phyloP scores from a whole-genome alignment of 2,888 invertebrate genomes.

The Petrolisthes manimaculis region DNA sequence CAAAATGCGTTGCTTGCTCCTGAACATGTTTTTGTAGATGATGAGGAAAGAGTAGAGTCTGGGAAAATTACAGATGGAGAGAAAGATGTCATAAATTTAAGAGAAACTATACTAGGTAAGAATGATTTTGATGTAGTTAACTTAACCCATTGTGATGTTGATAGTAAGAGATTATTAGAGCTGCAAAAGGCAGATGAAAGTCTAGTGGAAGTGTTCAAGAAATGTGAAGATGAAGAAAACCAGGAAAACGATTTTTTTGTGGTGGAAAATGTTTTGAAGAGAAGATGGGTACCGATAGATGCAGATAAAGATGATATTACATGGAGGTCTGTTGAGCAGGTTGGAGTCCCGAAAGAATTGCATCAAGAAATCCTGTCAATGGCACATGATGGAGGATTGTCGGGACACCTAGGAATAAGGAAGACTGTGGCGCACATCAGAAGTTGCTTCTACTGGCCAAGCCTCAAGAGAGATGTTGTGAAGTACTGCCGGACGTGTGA shows the following conservation, averaged over 20 bases:
- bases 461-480: conserved; percentile 9
- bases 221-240: not conserved
- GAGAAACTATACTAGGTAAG: not conserved
- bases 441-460: not conserved
- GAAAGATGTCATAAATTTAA: not conserved
- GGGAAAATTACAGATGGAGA: not conserved
- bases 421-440: not conserved
- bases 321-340: not conserved
- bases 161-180: not conserved
- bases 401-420: conserved; percentile 11
- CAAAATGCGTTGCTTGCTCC: not conserved
- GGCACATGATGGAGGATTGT: not conserved
- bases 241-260: not conserved
- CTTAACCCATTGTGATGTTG: not conserved
- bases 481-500: not conserved
- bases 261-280: not conserved
- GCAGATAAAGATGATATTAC: not conserved
- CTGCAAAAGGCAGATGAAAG: not conserved
- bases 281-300: not conserved
- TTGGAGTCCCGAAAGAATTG: not conserved
- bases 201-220: not conserved
- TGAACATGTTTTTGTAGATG: not conserved
- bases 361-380: not conserved
- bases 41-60: not conserved
- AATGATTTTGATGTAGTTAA: too few species aligned